phyloP scores from a whole-genome alignment of 2,888 invertebrate species.

The Protophormia terraenovae region DNA sequence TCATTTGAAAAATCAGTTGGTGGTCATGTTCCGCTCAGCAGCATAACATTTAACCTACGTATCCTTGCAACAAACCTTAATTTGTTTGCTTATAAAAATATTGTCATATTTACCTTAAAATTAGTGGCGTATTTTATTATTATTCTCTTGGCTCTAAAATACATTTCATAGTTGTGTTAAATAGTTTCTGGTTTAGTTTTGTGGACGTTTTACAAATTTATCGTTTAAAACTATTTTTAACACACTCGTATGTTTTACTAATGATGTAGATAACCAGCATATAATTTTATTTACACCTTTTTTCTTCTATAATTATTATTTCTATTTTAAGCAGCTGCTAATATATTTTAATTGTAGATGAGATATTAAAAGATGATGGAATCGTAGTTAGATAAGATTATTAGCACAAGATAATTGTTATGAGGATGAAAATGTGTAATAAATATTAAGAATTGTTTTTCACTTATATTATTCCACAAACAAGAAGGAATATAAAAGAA shows the following conservation, averaged over 20 bases:
- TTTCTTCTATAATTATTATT: constrained; percentile 9
- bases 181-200: constrained; percentile 65
- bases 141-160: neutral
- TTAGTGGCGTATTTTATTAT: constrained; percentile 58
- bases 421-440: too few species aligned
- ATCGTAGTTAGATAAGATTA: neutral
- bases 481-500: too few species aligned
- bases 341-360: neutral
- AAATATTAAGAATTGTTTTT: too few species aligned
- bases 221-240: constrained; percentile 6
- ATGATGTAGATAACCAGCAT: constrained; percentile 35
- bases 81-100: constrained; percentile 17
- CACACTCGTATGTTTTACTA: neutral
- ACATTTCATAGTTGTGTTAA: constrained; percentile 41
- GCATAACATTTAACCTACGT: constrained; percentile 20
- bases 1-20: constrained; percentile 59
- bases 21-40: constrained; percentile 58
- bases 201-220: constrained; percentile 51
- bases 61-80: neutral
- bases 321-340: constrained; percentile 51
- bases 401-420: neutral
- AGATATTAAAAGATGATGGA: neutral
- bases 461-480: too few species aligned
- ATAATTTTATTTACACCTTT: constrained; percentile 63
- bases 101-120: constrained; percentile 64